These are phyloP conservation scores for Charanyca ferruginea DNA, from an alignment of 2,888 invertebrate genomes.

Conservation along the genomic window DNA sequence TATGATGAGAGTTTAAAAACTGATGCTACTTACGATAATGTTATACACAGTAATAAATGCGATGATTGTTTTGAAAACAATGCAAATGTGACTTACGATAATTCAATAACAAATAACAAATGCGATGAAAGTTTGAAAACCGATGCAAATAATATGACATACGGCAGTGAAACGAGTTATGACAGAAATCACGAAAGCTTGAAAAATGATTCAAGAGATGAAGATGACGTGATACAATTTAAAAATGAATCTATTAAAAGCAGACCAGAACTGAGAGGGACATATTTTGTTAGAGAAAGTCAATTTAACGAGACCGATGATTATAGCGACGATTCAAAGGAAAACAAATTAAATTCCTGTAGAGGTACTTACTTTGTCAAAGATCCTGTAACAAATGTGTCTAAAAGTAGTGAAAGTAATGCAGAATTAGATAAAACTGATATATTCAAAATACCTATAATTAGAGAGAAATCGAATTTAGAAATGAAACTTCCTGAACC, in stretches of 20 bases:
- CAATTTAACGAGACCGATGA: conserved; percentile 27
- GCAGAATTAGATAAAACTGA: conserved; percentile 31
- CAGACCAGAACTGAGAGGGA: conserved; percentile 52
- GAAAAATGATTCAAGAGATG: conserved; percentile 20
- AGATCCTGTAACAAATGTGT: conserved; percentile 43
- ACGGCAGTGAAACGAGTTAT: conserved; percentile 1
- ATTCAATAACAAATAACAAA: conserved; percentile 6
- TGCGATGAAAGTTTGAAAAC: conserved; percentile 11
- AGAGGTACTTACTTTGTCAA: conserved; percentile 70
- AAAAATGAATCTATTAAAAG: conserved; percentile 36
- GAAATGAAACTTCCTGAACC: conserved; percentile 21
- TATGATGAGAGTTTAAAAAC: conserved; percentile 16
- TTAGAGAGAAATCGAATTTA: background rate
- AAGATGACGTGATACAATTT: conserved; percentile 24
- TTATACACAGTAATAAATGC: conserved; percentile 32
- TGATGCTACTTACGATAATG: conserved; percentile 16
- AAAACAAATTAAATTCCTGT: conserved; percentile 38
- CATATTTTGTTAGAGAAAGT: conserved; percentile 59
- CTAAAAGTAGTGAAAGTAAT: conserved; percentile 32
- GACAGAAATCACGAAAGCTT: conserved; percentile 19
- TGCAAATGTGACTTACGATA: conserved; percentile 39
- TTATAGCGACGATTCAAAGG: conserved; percentile 30
- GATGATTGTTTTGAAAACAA: conserved; percentile 35
- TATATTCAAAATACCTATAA: conserved; percentile 42
- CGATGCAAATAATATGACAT: conserved; percentile 1